Percentiles rank a stretch among this genome's conserved stretches.
Conservation (phyloP, 2,113 vertebrate genomes). For the Condylura cristata region DNA sequence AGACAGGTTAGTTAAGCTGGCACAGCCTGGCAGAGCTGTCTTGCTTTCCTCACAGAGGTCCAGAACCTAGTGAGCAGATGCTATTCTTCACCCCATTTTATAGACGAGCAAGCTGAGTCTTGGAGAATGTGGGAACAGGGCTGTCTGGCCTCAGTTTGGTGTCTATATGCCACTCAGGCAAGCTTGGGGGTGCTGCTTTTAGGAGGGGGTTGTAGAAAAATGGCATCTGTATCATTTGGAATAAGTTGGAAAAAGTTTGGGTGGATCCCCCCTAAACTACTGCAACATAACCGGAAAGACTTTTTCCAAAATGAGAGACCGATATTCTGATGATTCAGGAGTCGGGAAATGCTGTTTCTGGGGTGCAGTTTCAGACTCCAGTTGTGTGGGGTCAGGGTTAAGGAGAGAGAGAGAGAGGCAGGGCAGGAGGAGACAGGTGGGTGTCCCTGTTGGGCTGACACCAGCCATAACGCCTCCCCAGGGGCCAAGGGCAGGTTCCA, state of each 20-base stretch:
- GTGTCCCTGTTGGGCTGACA: background rate
- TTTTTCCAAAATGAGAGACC: background rate
- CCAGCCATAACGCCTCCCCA: background rate
- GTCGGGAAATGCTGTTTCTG: background rate
- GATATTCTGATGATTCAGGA: background rate
- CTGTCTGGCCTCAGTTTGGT: background rate
- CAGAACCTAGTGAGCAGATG: background rate
- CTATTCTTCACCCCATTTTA: background rate
- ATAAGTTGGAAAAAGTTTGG: no score
- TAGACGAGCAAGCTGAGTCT: background rate
- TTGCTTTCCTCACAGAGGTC: background rate
- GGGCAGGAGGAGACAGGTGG: background rate
- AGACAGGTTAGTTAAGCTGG: background rate
- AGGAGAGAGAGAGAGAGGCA: no score
- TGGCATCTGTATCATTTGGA: background rate
- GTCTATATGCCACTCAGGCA: no score
- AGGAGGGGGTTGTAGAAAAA: background rate
- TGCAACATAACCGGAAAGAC: background rate
- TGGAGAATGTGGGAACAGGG: background rate
- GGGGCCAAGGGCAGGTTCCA: background rate
- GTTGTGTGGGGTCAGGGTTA: background rate
- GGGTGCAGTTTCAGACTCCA: background rate
- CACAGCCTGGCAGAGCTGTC: fast-evolving
- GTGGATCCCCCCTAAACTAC: background rate
- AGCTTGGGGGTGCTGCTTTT: background rate